phyloP scores from a whole-genome alignment of 37 sponge, comb jelly and placozoan genomes.

The Agelas oroides region DNA sequence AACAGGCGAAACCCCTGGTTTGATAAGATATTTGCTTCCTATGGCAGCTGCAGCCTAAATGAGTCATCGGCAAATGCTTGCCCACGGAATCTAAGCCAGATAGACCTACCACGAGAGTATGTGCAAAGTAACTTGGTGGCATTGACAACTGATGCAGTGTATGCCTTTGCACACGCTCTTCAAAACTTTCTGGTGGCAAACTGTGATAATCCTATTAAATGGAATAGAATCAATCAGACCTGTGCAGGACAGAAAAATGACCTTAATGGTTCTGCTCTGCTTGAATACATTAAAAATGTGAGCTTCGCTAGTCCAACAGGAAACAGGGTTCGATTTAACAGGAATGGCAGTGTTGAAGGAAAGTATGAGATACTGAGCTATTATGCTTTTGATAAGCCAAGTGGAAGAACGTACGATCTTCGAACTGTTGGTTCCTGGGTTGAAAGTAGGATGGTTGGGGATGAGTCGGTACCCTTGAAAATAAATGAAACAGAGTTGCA shows the following conservation, averaged over 20 bases:
- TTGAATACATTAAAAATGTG: conserved; percentile 35
- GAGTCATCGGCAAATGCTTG: background rate
- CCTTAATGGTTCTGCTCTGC: conserved; percentile 20
- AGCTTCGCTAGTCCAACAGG: conserved; percentile 45
- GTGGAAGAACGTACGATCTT: background rate
- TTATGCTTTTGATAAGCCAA: background rate
- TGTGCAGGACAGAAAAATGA: conserved; percentile 30
- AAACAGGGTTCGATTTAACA: conserved; percentile 43
- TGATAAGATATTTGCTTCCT: conserved; percentile 36
- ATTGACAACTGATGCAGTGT: conserved; percentile 73
- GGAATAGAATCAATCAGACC: conserved; percentile 4
- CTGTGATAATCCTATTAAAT: conserved; percentile 27
- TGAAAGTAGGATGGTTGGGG: background rate
- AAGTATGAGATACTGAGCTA: conserved; percentile 51
- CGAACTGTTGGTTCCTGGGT: conserved; percentile 45
- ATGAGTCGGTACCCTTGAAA: background rate
- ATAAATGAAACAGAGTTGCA: conserved; percentile 10
- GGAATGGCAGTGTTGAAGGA: conserved; percentile 29
- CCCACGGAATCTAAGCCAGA: background rate
- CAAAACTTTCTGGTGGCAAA: conserved; percentile 59
- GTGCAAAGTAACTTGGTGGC: conserved; percentile 18
- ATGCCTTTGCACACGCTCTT: conserved; percentile 71
- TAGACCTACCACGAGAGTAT: background rate
- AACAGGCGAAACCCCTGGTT: conserved; percentile 64
- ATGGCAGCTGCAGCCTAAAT: conserved; percentile 62